Evolutionary conservation across 2,888 invertebrate genomes (phyloP).

Genomic region (Trachelus troglodyta): DNA sequence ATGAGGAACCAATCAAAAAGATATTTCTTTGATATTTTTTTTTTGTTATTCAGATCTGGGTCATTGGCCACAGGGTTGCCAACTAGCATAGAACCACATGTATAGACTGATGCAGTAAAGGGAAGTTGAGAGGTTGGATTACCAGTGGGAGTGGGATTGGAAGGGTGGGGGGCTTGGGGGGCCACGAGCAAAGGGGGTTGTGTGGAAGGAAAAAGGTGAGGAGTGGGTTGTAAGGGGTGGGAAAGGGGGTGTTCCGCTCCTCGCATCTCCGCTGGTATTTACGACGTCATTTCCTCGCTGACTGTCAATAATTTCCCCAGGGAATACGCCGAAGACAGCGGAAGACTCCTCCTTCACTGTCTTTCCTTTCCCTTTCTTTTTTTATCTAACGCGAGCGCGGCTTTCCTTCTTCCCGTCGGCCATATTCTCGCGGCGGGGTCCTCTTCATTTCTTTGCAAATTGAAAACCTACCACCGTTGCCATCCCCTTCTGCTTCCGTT

Average conservation of each 20-base stretch:
- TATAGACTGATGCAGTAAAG: background rate
- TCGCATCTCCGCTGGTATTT: slow-evolving; percentile 55
- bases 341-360: slow-evolving; percentile 49
- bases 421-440: background rate
- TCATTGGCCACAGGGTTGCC: background rate
- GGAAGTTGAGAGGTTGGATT: background rate
- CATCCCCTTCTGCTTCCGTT: slow-evolving; percentile 10
- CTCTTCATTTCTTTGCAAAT: slow-evolving; percentile 4
- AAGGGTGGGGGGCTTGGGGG: slow-evolving; percentile 7
- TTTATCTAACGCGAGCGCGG: slow-evolving; percentile 3
- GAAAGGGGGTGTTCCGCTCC: slow-evolving; percentile 40
- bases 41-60: background rate
- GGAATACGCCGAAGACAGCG: slow-evolving; percentile 45
- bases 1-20: background rate
- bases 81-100: background rate
- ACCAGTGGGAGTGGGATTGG: slow-evolving; percentile 37
- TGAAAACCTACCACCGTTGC: slow-evolving; percentile 17
- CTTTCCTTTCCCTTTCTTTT: slow-evolving; percentile 8
- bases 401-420: background rate
- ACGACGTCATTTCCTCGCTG: slow-evolving; percentile 65
- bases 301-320: slow-evolving; percentile 66
- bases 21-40: background rate
- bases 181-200: slow-evolving; percentile 3
- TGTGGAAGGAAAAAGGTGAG: slow-evolving; percentile 15
- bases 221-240: slow-evolving; percentile 21